Evolutionary conservation across 1,140 invertebrate genomes (phyloP), one percentile per base, ranked within the genome.

Genomic region (Euglossa dilemma): DNA sequence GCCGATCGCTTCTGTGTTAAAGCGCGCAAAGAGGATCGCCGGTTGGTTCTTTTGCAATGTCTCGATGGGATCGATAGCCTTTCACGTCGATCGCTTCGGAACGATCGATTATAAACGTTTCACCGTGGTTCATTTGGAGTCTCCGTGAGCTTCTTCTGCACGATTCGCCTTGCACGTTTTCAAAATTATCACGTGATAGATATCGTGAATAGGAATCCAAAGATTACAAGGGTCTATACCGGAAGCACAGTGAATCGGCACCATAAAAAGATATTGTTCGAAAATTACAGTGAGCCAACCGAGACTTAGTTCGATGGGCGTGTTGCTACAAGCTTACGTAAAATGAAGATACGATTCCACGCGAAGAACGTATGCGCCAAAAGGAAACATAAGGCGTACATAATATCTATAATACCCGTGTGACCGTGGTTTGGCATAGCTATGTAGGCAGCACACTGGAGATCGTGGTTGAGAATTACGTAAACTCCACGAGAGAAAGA

Each of bases 401-500:
- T 87, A 82, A 85, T 72, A 78, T 72, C 70, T 82, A 63, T 83
- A 85, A 88, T 88, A 87, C 78, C 66, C 86, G 84, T 85, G 87
- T 69, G 86, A 88, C 63, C 79, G 79, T 64, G 86, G 83, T 88
- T 85, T 87, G 63, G 74, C 74, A 79, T 85, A 64, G 50, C 57
- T 78, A 78, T 59, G 71, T 87, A 75, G 45, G 36, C 52, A 52
- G 67, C n/a, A 20, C 28, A 59, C 23, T 7, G 20, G 86, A 75
- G 57, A 78, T 64, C 72, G 85, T 61, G 82, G 64, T 70, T 54
- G 45, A 5, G 47, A 43, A 78, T 88, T 88, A 87, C 83, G 74
- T 66, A 85, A 85, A 69, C 16, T 28, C 57, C 52, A 52, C 69
- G 50, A 43, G 64, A 82, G 71, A 76, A 86, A 86, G 85, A 83